Evolutionary conservation across 2,797 vertebrate species (phyloP).

Genomic region (Phoxinus dragarum): DNA sequence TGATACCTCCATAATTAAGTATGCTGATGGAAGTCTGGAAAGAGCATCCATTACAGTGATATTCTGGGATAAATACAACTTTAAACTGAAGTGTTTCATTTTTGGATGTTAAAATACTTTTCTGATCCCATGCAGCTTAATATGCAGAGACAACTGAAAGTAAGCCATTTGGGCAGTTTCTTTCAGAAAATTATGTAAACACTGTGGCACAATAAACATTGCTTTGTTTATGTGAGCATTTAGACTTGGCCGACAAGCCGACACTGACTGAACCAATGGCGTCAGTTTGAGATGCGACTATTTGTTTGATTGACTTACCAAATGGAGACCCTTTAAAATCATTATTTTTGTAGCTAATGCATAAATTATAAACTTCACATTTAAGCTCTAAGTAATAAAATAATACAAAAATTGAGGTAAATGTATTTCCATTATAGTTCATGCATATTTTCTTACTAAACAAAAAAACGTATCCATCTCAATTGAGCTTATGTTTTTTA

Average conservation of each 20-base stretch:
- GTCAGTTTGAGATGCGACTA: not conserved
- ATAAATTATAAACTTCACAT: not conserved
- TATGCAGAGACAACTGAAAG: not conserved
- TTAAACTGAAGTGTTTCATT: not conserved
- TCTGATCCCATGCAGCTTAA: not conserved
- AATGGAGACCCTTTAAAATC: not conserved
- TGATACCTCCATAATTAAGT: slow-evolving; percentile 1
- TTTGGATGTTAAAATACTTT: slow-evolving; percentile 6
- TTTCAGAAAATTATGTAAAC: not conserved
- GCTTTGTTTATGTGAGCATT: not conserved
- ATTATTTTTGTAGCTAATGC: not conserved
- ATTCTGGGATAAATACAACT: not conserved
- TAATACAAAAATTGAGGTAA: no score
- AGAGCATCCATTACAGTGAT: slow-evolving; percentile 5
- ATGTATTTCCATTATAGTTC: no score
- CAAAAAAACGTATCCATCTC: no score
- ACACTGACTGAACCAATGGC: not conserved
- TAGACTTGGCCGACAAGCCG: not conserved
- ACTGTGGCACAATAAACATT: not conserved
- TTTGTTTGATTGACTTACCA: not conserved
- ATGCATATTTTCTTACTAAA: no score
- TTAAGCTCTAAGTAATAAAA: not conserved
- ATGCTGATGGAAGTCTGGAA: slow-evolving; percentile 20
- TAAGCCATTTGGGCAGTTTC: not conserved
- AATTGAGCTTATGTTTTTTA: no score